Conservation (phyloP, 2,888 invertebrate genomes). For the Adelphocoris suturalis region DNA sequence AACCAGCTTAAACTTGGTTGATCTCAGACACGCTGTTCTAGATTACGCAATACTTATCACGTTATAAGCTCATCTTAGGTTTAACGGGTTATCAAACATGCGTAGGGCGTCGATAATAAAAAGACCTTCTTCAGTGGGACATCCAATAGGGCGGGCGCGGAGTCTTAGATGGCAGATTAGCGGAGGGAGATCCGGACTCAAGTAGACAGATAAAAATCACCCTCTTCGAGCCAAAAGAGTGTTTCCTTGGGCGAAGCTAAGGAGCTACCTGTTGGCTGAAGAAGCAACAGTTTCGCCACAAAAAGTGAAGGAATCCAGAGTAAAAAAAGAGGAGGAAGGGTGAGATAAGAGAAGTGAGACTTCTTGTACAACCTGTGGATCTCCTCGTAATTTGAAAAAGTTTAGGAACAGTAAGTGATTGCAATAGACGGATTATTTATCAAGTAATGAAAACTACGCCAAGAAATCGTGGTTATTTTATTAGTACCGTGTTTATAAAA, state of each 20-base stretch:
- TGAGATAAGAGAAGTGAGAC: conserved; percentile 42
- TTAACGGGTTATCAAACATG: neutral
- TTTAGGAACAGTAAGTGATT: too few relatives aligned
- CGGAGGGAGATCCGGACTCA: conserved; percentile 43
- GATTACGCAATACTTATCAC: too few relatives aligned
- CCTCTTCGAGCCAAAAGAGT: conserved; percentile 45
- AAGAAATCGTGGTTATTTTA: too few relatives aligned
- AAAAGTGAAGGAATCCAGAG: neutral
- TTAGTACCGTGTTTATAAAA: too few relatives aligned
- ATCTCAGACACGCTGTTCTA: too few relatives aligned
- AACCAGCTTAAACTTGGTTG: too few relatives aligned
- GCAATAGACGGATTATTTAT: too few relatives aligned
- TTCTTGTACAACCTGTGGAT: conserved; percentile 59
- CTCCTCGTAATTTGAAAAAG: neutral
- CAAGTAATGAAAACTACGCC: too few relatives aligned
- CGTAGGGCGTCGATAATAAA: neutral
- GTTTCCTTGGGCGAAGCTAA: conserved; percentile 41
- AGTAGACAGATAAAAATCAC: conserved; percentile 59
- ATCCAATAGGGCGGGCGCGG: neutral
- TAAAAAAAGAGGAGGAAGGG: neutral
- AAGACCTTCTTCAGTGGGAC: neutral
- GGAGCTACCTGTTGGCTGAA: conserved; percentile 64
- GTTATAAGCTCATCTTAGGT: neutral
- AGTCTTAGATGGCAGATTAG: conserved; percentile 47
- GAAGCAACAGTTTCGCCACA: conserved; percentile 54